These are phyloP conservation scores for Trematomus loennbergii DNA, from an alignment of 2,113 vertebrate species.

Conservation along the genomic window DNA sequence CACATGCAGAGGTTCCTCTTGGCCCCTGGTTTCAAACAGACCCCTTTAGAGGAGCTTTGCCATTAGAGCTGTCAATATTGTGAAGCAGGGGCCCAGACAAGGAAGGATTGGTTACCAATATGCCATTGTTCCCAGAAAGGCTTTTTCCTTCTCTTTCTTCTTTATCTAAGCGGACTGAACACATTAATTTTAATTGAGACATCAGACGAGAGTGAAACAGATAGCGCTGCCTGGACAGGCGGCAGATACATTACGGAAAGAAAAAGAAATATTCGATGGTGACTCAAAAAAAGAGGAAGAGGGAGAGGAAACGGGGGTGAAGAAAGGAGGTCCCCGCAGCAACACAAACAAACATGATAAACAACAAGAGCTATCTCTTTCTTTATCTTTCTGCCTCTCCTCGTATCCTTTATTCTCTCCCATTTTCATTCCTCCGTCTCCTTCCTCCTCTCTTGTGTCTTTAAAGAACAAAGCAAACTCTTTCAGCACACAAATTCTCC, in stretches of 20 bases:
- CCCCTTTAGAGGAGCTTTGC: slow-evolving; percentile 35
- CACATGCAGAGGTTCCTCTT: not conserved
- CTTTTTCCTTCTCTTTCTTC: slow-evolving; percentile 62
- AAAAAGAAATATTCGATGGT: slow-evolving; percentile 30
- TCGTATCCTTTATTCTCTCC: slow-evolving; percentile 23
- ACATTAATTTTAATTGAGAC: slow-evolving; percentile 79
- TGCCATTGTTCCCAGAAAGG: slow-evolving; percentile 70
- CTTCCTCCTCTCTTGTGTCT: slow-evolving; percentile 49
- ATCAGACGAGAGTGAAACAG: slow-evolving; percentile 68
- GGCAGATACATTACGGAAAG: slow-evolving; percentile 61
- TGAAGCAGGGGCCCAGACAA: slow-evolving; percentile 55
- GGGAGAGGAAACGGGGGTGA: slow-evolving; percentile 20
- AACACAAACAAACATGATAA: slow-evolving; percentile 78
- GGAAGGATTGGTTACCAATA: slow-evolving; percentile 69
- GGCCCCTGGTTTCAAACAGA: slow-evolving; percentile 23
- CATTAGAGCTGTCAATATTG: slow-evolving; percentile 69
- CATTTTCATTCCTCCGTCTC: slow-evolving; percentile 43
- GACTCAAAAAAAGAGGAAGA: slow-evolving; percentile 24
- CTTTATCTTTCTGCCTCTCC: slow-evolving; percentile 59
- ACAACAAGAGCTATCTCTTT: slow-evolving; percentile 66
- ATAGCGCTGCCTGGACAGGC: slow-evolving; percentile 66
- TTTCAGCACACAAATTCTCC: slow-evolving; percentile 38
- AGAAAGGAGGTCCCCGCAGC: slow-evolving; percentile 66
- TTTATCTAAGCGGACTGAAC: slow-evolving; percentile 72
- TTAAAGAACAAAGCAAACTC: slow-evolving; percentile 73